Base-by-base conservation (phyloP, 1,140 invertebrate species). In the Trachelipus rathkii region DNA sequence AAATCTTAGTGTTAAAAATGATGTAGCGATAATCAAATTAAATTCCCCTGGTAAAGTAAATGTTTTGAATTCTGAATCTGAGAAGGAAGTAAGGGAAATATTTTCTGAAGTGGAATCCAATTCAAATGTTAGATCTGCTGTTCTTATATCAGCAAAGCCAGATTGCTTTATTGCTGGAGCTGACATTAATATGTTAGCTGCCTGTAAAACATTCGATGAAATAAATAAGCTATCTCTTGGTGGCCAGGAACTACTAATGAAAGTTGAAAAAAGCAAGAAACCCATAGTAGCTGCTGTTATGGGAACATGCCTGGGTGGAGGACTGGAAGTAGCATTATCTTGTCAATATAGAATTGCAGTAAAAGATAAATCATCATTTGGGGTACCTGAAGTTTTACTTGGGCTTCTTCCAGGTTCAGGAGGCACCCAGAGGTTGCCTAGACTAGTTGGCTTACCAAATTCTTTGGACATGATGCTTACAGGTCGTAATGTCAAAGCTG, bases 121-220 rank as follows among this genome's bases (percentile, higher is more conserved):
- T 87, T 83, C 91, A 3, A 84, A 87, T 44, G 89, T 98, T 10
- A 90, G 90, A 82, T 92, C 94, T 71, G 92, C 92, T 53, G 96
- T 99, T 53, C 82, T 99, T 0, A 98, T 98, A 77, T 99, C 96
- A 43, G 94, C 90, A 0, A 99, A 99, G 85, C 91, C 93, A 71
- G 93, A 91, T 70, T 95, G 92, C 85, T 99, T 99, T 83, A 96
- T 99, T 82, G 97, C 96, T 80, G 98, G 98, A 10, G 97, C 97
- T 67, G 97, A 99, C 85, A 97, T 99, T 78, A 85, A 85, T 8
- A 94, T 95, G 93, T 68, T 75, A 44, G 77, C 71, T 46, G 53
- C 53, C 11, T 92, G 91, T 82, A 92, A 94, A 86, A 92, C 90
- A 70, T 89, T 89, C 77, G 90, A 95, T 74, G 95, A 96, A 85